Conservation (phyloP, 2,888 invertebrate genomes). For the Apodemia hepburni region DNA sequence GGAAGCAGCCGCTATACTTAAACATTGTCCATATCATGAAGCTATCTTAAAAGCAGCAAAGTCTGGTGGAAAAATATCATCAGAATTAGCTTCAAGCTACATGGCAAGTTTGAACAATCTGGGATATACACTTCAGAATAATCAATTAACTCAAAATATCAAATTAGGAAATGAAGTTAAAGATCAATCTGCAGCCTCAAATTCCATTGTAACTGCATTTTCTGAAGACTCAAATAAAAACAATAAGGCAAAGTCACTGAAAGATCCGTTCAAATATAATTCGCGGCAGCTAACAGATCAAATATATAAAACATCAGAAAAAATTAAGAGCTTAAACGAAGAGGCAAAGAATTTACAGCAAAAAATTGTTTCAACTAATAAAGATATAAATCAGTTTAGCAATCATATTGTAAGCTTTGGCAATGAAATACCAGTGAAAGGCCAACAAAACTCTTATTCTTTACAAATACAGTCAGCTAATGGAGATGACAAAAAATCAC, state of each 20-base stretch:
- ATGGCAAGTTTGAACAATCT: slow-evolving; percentile 74
- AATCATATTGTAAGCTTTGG: slow-evolving; percentile 32
- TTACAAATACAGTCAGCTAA: slow-evolving; percentile 87
- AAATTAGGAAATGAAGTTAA: slow-evolving; percentile 36
- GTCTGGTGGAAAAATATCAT: slow-evolving; percentile 63
- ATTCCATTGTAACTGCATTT: slow-evolving; percentile 48
- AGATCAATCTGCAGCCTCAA: slow-evolving; percentile 55
- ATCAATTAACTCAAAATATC: slow-evolving; percentile 37
- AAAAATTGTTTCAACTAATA: slow-evolving; percentile 52
- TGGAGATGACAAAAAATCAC: slow-evolving; percentile 61
- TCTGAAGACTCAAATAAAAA: slow-evolving; percentile 44
- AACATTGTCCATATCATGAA: slow-evolving; percentile 75
- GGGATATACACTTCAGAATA: slow-evolving; percentile 71
- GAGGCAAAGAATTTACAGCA: slow-evolving; percentile 64
- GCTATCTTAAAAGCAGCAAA: slow-evolving; percentile 70
- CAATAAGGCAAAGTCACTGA: slow-evolving; percentile 56
- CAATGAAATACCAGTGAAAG: slow-evolving; percentile 72
- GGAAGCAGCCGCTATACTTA: slow-evolving; percentile 69
- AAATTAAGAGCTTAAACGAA: slow-evolving; percentile 59
- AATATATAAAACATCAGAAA: slow-evolving; percentile 63
- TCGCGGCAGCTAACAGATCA: slow-evolving; percentile 57
- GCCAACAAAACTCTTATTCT: slow-evolving; percentile 83
- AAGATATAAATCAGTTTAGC: slow-evolving; percentile 46
- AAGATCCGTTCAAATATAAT: slow-evolving; percentile 49
- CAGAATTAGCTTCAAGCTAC: slow-evolving; percentile 72